phyloP scores from a whole-genome alignment of 2,797 vertebrate genomes.

The Anabacerthia variegaticeps region DNA sequence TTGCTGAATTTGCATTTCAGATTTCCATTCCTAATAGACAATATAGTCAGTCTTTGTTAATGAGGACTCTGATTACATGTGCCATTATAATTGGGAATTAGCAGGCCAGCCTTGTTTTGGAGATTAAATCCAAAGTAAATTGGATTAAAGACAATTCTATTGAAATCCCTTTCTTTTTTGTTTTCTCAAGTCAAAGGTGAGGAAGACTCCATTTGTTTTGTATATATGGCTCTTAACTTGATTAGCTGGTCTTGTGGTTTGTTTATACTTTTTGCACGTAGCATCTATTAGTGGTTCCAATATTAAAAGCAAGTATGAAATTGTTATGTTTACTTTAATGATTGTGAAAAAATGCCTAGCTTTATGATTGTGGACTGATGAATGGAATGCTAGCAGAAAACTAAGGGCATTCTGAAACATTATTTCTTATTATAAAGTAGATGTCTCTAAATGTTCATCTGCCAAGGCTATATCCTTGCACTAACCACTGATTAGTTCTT shows the following conservation, averaged over 20 bases:
- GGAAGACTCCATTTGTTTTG: slow-evolving; percentile 72
- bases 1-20: slow-evolving; percentile 86
- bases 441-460: not conserved
- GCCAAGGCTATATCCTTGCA: not conserved
- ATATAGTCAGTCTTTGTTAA: slow-evolving; percentile 85
- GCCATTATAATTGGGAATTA: slow-evolving; percentile 85
- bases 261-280: slow-evolving; percentile 56
- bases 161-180: slow-evolving; percentile 68
- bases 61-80: slow-evolving; percentile 85
- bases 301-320: slow-evolving; percentile 30
- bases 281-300: not conserved
- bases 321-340: not conserved
- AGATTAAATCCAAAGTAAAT: slow-evolving; percentile 83
- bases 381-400: not conserved
- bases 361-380: not conserved
- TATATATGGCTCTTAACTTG: slow-evolving; percentile 70
- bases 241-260: slow-evolving; percentile 54
- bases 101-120: slow-evolving; percentile 80
- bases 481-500: not conserved
- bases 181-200: slow-evolving; percentile 74
- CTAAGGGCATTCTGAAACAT: not conserved
- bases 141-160: slow-evolving; percentile 80
- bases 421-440: not conserved
- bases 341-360: not conserved
- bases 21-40: slow-evolving; percentile 84